Evolutionary conservation across 2,888 invertebrate genomes (phyloP), one percentile per base, ranked within the genome.

Genomic region (Lithodes maja): DNA sequence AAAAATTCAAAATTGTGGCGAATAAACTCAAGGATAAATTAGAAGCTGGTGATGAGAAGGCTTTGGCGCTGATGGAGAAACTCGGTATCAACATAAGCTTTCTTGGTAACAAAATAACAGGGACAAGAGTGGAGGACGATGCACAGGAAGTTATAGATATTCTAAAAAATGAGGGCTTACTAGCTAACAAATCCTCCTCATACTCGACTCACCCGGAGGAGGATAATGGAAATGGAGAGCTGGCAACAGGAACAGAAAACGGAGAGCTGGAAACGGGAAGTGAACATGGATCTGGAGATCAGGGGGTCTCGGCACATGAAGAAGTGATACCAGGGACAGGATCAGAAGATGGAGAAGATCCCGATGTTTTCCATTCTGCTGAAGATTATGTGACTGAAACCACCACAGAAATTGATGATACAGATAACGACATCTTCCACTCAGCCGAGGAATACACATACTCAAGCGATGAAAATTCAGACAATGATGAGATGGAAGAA

Each of bases 41-140:
- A 5, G 89, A 89, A n/a, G 85, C 85, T n/a, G 89, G 89, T 5
- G 89, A 89, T 49, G 89, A 78, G 61, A 85, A 55, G n/a, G 83
- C 85, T 7, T 15, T 85, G 3, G 83, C 52, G 1, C 82, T 89
- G 5, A 68, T 89, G 75, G 52, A 71, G 69, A 85, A 83, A 53
- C 50, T 89, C 2, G 89, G 89, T 12, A 89, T 89, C 12, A 79
- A 85, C 9, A 54, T 89, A 2, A 81, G 12, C 49, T 61, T 85
- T 61, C 1, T 53, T 0, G 88, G 74, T 3, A 74, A 81, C 33
- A 74, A 81, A 9, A 50, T 89, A 33, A 50, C 53, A 1, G 85
- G 88, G 1, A 71, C 88, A 2, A 49, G 53, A 9, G 69, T 89
- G 0, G 85, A 75, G 3, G 78, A 80, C 49, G 79, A 69, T 50